Conservation (phyloP, 2,113 vertebrate species). For the Junco hyemalis region DNA sequence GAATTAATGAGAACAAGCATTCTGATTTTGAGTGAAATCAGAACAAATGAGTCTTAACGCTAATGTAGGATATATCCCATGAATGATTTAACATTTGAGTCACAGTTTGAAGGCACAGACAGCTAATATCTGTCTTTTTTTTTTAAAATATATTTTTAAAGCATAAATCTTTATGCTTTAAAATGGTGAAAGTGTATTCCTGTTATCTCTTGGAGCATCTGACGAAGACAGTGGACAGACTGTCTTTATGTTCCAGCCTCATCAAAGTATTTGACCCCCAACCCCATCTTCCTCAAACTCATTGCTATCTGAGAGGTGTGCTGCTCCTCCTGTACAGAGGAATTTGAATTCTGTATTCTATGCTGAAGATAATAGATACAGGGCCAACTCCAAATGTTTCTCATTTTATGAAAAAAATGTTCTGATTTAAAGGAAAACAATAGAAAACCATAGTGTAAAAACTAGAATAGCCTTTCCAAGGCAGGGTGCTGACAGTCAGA, state of each 20-base stretch:
- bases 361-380: neutral
- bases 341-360: neutral
- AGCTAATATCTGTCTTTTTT: neutral
- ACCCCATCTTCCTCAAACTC: neutral
- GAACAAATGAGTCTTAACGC: conserved; percentile 48
- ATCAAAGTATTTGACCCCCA: neutral
- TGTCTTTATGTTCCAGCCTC: neutral
- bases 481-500: neutral
- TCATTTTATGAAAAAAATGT: neutral
- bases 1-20: conserved; percentile 7
- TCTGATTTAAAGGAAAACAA: neutral
- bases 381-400: neutral
- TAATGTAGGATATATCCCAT: neutral
- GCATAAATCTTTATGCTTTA: neutral
- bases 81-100: conserved; percentile 40
- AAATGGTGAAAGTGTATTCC: neutral
- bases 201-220: neutral
- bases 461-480: neutral
- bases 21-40: conserved; percentile 40
- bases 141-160: neutral
- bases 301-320: neutral
- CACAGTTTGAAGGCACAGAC: neutral
- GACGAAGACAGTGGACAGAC: neutral
- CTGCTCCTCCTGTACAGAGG: neutral
- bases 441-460: neutral